Evolutionary conservation across 1,140 invertebrate genomes (phyloP), one percentile per base, ranked within the genome.

Genomic region (Micrasema minimum): DNA sequence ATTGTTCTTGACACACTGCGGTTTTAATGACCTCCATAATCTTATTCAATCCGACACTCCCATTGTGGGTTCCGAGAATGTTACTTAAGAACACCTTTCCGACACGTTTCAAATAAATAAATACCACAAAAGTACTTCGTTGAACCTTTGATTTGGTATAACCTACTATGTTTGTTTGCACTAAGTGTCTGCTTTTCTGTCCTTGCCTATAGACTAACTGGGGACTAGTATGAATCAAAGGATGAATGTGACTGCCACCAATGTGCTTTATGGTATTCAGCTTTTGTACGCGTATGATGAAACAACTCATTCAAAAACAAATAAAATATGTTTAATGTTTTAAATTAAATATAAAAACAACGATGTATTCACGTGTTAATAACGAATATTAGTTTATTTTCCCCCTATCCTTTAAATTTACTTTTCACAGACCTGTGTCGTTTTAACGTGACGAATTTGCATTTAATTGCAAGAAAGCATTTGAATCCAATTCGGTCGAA

Each of bases 1-100:
- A 74, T 74, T 74, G 69, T 74, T 51, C 69, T 74, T 71, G 72
- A 74, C 69, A 71, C 55, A 69, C 69, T 74, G 66, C 35, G 69
- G 72, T 74, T 74, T 74, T 69, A 74, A 71, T 64, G 72, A 74
- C 72, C 72, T 74, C 72, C 66, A 70, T 57, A 64, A 38, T 48
- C 11, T 69, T 31, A 69, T 66, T 66, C 31, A 38, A 43, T 66
- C 45, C 51, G 50, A 46, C 51, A 10, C 50, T 72, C 66, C 71
- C 66, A 53, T 70, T 57, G 55, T 48, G 35, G 16, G 43, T 70
- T 70, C 72, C 62, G 16, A 66, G 67, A 74, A 74, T 4, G 53
- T 43, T 61, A 18, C 66, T n/a, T n/a, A n/a, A n/a, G n/a, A n/a
- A n/a, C 18, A 20, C n/a, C 9, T 10, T 22, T 2, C 14, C 9